phyloP scores from a whole-genome alignment of 2,797 vertebrate genomes.

The Parauchenoglanis punctatus region DNA sequence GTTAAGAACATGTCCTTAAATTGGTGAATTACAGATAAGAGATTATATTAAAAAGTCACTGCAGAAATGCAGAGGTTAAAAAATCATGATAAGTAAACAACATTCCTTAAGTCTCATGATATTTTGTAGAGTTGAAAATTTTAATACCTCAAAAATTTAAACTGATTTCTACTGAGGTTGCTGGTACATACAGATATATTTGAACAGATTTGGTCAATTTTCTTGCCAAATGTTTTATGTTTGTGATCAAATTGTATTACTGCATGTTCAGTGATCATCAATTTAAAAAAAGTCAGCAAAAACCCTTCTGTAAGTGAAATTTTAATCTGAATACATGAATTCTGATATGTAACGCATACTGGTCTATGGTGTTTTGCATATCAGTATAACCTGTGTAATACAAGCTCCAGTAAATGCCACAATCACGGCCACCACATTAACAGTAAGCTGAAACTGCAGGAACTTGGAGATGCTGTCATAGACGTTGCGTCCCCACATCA shows the following conservation, averaged over 20 bases:
- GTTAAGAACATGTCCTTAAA: slow-evolving; percentile 14
- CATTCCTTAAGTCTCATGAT: no score
- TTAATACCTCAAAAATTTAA: not conserved
- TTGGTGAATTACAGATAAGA: not conserved
- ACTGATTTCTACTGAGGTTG: no score
- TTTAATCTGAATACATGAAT: no score
- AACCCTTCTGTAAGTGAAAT: not conserved
- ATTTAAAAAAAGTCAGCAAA: not conserved
- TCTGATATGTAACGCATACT: not conserved
- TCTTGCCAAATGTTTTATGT: not conserved
- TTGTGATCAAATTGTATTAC: not conserved
- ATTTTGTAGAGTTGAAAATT: not conserved
- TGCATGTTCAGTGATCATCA: not conserved
- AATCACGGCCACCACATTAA: slow-evolving; percentile 95
- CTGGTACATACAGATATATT: not conserved
- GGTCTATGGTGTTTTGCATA: not conserved
- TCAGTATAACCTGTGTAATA: slow-evolving; percentile 84
- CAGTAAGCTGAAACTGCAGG: slow-evolving; percentile 97
- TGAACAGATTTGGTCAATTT: not conserved
- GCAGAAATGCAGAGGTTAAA: not conserved
- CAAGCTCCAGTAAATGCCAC: slow-evolving; percentile 97
- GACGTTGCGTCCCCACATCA: slow-evolving; percentile 98
- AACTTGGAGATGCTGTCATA: slow-evolving; percentile 99
- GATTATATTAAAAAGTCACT: not conserved
- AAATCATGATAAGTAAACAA: not conserved